phyloP scores from a whole-genome alignment of 2,113 vertebrate species.

The Macquaria australasica region DNA sequence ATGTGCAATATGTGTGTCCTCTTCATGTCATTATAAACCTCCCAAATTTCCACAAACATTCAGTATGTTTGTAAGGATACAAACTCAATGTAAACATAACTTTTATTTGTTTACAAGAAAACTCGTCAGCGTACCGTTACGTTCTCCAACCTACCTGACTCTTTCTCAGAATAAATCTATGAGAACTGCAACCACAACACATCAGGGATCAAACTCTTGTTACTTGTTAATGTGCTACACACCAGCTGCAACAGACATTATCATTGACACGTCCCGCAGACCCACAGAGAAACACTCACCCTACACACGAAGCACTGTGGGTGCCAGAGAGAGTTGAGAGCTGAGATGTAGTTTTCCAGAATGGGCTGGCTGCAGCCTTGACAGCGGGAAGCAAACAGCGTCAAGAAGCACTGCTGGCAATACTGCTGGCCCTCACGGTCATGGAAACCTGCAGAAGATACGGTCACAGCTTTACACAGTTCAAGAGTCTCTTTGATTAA shows the following conservation, averaged over 20 bases:
- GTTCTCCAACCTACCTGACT: not conserved
- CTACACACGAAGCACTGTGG: conserved; percentile 90
- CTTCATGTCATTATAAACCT: not conserved
- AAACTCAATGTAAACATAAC: not conserved
- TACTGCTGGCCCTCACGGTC: conserved; percentile 93
- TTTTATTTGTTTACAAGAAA: not conserved
- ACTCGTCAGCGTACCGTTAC: not conserved
- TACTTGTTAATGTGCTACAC: not conserved
- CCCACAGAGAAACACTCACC: conserved; percentile 75
- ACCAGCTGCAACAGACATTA: not conserved
- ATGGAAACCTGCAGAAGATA: conserved; percentile 87
- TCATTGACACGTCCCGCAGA: not conserved
- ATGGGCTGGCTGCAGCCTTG: conserved; percentile 91
- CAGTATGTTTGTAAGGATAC: not conserved
- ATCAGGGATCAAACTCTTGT: not conserved
- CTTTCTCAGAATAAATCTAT: not conserved
- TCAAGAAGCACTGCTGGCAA: conserved; percentile 92
- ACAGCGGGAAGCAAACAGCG: conserved; percentile 91
- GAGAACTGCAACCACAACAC: not conserved
- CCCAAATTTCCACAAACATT: not conserved
- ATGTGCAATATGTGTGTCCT: not conserved
- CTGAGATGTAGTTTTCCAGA: conserved; percentile 95
- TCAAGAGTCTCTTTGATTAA: conserved; percentile 1
- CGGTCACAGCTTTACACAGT: not conserved
- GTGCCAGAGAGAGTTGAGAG: conserved; percentile 92